Base-by-base conservation (phyloP, 2,113 vertebrate species). In the Hystrix brachyura region DNA sequence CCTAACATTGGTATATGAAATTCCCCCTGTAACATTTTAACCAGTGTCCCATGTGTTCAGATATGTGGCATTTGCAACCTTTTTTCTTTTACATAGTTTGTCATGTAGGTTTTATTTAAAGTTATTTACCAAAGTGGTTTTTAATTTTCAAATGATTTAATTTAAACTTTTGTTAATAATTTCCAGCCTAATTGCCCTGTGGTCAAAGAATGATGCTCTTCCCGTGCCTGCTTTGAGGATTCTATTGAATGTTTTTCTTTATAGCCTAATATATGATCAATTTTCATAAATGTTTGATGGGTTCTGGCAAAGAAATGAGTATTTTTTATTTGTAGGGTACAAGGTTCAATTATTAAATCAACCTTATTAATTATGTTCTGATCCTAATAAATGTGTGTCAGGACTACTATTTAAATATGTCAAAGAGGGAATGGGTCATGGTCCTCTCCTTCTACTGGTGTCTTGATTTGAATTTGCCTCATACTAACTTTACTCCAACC, bases 241-340 rank as follows among this genome's bases (percentile, higher is more conserved):
- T 83, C 62, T 79, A 96, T 89, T 69, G 93, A 92, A 74, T 85
- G 92, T 96, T 87, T 97, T 88, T 87, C 93, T 96, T 96, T 94
- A 96, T 82, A 96, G 72, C 17, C 76, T 97, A 82, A 74, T 91
- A 95, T 53, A 53, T 87, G 97, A 98, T 95, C 97, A 93, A 87
- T 97, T 96, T 98, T 94, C 94, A 97, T 96, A 91, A 97, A 96
- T 96, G 91, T 97, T 97, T 96, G 97, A 95, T 96, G 91, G 93
- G 72, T 27, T 89, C 71, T 65, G 82, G 89, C 82, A 93, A 79
- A 97, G 29, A 89, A 93, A 79, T 32, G 72, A 95, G 60, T 82
- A 43, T 72, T 93, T 96, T 93, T 92, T 96, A 88, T 89, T 96
- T 85, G 82, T 69, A 67, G 9, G 57, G 65, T 43, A 94, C 95